Base-by-base conservation (phyloP, 2,888 invertebrate genomes). In the Anaspis maculata region DNA sequence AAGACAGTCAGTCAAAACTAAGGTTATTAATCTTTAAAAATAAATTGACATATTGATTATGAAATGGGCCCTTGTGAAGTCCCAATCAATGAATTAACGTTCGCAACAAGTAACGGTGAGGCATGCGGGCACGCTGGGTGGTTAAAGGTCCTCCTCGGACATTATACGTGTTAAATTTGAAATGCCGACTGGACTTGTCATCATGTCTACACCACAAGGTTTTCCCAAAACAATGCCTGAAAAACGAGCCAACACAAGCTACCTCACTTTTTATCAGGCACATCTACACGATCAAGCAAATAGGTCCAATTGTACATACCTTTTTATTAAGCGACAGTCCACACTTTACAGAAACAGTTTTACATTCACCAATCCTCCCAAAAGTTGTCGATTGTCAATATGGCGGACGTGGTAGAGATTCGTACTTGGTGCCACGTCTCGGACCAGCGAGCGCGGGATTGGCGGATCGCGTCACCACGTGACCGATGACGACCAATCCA, bases 351-450 rank as follows among this genome's bases (percentile, higher is more conserved):
- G 48, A 76, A 24, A 76, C 72, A 72, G 73, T 71, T 74, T 72
- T 73, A 76, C 75, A 77, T 74, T 73, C 71, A 76, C 73, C 71
- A 72, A 75, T 72, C 74, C 76, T 74, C 72, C 72, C 63, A 67
- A 68, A 76, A 75, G 73, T 76, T 74, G 71, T 76, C 77, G 76
- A 74, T 77, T 79, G 79, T 80, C 79, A 83, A 83, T 79, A 83
- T 83, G 83, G 82, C 82, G 80, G 79, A 79, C 76, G 77, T 77
- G 76, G 76, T 79, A 76, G 74, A 76, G 73, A 73, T 69, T 77
- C 75, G 74, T 75, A 74, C 76, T 73, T 74, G 65, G 72, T 82
- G 83, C 83, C 83, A 83, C 83, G 82, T 83, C 82, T 78, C 72
- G 79, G 66, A 62, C 55, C 46, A 46, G 29, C 21, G 30, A 26